phyloP scores from a whole-genome alignment of 2,888 invertebrate species.

The Athrips mouffetella region DNA sequence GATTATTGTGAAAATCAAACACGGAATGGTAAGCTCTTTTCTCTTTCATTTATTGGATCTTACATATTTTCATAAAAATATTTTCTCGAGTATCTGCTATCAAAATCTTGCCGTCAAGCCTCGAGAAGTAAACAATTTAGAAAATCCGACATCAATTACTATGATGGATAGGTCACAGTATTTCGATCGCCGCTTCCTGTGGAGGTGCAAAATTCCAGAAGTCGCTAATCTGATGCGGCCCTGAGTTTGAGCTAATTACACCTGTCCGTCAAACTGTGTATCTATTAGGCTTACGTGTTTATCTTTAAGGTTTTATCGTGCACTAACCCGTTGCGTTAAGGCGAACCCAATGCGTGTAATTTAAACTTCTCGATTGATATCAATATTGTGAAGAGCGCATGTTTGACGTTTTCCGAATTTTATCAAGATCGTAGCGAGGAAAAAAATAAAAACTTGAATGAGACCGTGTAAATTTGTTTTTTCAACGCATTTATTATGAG shows the following conservation, averaged over 20 bases:
- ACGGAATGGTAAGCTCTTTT: too few species aligned
- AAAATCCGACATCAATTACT: neutral
- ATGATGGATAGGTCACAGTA: too few species aligned
- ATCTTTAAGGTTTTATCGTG: slow-evolving; percentile 57
- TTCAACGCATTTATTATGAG: too few species aligned
- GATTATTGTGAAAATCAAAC: too few species aligned
- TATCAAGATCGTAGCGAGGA: too few species aligned
- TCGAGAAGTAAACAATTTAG: too few species aligned
- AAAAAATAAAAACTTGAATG: too few species aligned
- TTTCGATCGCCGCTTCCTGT: neutral
- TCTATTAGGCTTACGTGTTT: slow-evolving; percentile 44
- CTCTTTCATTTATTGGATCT: too few species aligned
- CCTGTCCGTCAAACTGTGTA: slow-evolving; percentile 64
- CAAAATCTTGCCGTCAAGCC: too few species aligned
- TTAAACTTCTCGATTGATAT: slow-evolving; percentile 35
- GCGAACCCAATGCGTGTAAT: slow-evolving; percentile 31
- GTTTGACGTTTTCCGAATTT: slow-evolving; percentile 4
- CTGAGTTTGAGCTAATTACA: slow-evolving; percentile 57
- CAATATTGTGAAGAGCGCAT: slow-evolving; percentile 8
- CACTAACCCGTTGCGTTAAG: slow-evolving; percentile 44
- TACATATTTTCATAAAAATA: too few species aligned
- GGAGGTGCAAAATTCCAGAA: neutral
- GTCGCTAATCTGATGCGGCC: slow-evolving; percentile 2
- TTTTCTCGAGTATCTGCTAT: too few species aligned
- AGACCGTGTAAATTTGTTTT: too few species aligned